phyloP scores from a whole-genome alignment of 2,797 vertebrate species.

The Pseudocheirus occidentalis region DNA sequence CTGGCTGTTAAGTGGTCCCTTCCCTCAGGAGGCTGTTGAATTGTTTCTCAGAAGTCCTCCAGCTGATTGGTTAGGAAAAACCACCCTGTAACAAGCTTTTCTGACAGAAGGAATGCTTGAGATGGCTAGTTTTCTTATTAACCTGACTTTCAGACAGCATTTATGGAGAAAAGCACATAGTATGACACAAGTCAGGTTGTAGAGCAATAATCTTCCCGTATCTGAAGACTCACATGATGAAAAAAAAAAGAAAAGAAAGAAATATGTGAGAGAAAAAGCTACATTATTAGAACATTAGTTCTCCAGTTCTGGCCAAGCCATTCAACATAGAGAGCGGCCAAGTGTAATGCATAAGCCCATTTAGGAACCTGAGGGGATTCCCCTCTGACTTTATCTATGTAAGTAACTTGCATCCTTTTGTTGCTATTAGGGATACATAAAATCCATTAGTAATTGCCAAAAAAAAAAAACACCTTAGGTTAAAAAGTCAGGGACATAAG shows the following conservation, averaged over 20 bases:
- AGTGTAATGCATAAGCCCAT: not conserved
- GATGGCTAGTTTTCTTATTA: not conserved
- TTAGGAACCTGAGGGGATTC: not conserved
- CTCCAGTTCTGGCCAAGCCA: conserved; percentile 6
- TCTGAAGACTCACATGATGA: not conserved
- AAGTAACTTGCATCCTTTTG: not conserved
- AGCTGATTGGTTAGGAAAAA: not conserved
- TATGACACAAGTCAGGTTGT: not conserved
- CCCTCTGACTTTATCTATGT: not conserved
- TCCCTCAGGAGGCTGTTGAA: not conserved
- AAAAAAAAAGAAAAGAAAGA: conserved; percentile 5
- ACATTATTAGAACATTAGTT: not conserved
- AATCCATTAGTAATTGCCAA: not conserved
- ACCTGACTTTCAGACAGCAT: not conserved
- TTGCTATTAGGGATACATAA: not conserved
- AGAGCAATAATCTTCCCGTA: not conserved
- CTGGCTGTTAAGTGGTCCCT: conserved; percentile 15
- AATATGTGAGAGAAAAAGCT: not conserved
- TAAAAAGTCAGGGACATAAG: conserved; percentile 20
- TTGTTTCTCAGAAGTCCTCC: not conserved
- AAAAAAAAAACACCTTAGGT: not conserved
- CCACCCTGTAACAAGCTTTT: not conserved
- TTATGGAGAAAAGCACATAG: not conserved
- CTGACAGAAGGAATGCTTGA: not conserved
- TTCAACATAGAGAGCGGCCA: not conserved